Evolutionary conservation across 2,888 invertebrate species (phyloP), one percentile per base, ranked within the genome.

Genomic region (Panopea generosa): DNA sequence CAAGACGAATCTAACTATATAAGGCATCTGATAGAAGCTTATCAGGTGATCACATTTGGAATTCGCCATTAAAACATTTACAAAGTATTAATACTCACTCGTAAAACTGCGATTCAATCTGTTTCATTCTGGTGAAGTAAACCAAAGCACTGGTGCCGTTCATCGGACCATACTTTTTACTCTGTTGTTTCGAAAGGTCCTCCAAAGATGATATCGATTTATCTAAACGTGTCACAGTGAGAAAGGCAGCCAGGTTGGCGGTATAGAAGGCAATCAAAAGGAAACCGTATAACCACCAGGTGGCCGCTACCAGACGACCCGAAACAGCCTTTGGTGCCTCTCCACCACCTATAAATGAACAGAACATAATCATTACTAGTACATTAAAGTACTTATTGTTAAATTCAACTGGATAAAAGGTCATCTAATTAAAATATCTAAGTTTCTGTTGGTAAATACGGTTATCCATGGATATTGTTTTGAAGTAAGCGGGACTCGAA

Each of bases 251-350:
- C 90, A 99, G 94, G 93, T 99, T 99, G 0, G 99, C 99, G 0
- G 99, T 99, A 93, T 99, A 99, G 0, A 98, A 98, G 2, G 99
- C 99, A 90, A 99, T 99, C 83, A 99, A 98, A 91, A 99, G 99
- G 93, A 99, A 99, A 0, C 99, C 98, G 93, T 99, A 99, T 26
- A 99, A 94, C 99, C 99, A 99, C 99, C 98, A 99, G 0, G 99
- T 99, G 1, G 99, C 99, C 0, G 99, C 99, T 0, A 99, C 96
- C 14, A 99, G 93, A 59, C 99, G 95, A 0, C 99, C 99, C 0
- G 98, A 98, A 0, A 99, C 94, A 92, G 99, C 99, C 92, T 98
- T 98, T 0, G 91, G 91, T 2, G 91, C 90, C 61, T 91, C 91
- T 0, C 91, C 91, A 16, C 91, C 91, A 59, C 91, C 91, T 91